Evolutionary conservation across 2,888 invertebrate species (phyloP).

Genomic region (Lacanobia oleracea): DNA sequence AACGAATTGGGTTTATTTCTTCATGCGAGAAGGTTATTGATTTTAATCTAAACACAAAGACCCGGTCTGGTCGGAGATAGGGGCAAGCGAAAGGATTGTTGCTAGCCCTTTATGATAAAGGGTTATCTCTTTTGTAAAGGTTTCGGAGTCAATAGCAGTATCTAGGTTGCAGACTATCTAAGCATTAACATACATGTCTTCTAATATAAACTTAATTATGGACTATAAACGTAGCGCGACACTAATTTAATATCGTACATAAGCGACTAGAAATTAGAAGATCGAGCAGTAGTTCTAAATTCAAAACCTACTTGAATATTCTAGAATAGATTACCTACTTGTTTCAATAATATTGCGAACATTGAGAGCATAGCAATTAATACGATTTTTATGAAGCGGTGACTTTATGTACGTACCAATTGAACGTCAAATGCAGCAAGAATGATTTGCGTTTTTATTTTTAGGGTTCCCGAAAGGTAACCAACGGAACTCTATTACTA

Average conservation of each 20-base stretch:
- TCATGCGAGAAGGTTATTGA: background rate
- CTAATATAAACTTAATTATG: background rate
- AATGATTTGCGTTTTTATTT: background rate
- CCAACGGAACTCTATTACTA: no score
- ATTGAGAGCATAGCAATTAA: background rate
- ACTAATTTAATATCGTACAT: background rate
- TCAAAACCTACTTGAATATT: background rate
- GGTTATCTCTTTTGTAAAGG: slow-evolving; percentile 10
- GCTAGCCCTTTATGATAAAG: slow-evolving; percentile 9
- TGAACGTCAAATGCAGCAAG: background rate
- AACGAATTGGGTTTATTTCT: slow-evolving; percentile 1
- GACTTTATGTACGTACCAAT: background rate
- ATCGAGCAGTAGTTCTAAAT: no score
- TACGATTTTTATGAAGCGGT: background rate
- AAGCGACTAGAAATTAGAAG: background rate
- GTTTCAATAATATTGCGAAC: background rate
- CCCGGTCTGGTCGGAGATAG: background rate
- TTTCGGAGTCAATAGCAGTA: background rate
- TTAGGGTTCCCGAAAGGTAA: no score
- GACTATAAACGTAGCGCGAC: background rate
- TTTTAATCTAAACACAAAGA: slow-evolving; percentile 25
- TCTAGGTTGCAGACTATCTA: background rate
- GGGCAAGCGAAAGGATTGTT: slow-evolving; percentile 13
- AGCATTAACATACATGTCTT: background rate
- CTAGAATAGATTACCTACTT: background rate